These are phyloP conservation scores for Ptyas mucosa DNA, from an alignment of 2,113 vertebrate species.

Conservation along the genomic window DNA sequence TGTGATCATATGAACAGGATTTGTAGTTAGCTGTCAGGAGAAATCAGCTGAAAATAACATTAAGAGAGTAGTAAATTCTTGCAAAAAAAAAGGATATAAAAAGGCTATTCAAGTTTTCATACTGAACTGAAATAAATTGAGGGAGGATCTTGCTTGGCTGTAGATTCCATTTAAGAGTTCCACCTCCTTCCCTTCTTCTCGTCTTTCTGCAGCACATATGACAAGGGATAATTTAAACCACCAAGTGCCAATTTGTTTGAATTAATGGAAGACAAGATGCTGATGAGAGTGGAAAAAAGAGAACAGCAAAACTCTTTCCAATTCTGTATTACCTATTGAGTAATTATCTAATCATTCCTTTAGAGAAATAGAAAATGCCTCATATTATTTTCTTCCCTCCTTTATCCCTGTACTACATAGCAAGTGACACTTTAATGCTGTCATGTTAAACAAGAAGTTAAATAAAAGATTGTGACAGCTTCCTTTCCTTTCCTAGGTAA, in stretches of 20 bases:
- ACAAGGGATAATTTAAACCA: constrained; percentile 48
- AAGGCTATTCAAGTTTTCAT: not conserved
- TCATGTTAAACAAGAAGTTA: not conserved
- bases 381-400: not conserved
- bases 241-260: constrained; percentile 54
- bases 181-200: not conserved
- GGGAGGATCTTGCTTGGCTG: not conserved
- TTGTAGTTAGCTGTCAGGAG: not conserved
- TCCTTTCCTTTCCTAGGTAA: not conserved
- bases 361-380: constrained; percentile 18
- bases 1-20: not conserved
- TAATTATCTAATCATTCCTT: constrained; percentile 41
- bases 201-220: constrained; percentile 1
- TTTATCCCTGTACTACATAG: not conserved
- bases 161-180: not conserved
- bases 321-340: constrained; percentile 39
- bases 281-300: constrained; percentile 42
- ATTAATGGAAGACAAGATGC: constrained; percentile 51
- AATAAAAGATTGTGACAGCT: fast-evolving
- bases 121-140: not conserved
- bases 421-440: constrained; percentile 3
- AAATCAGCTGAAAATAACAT: not conserved
- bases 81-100: not conserved
- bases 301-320: constrained; percentile 23
- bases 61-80: not conserved